Conservation (phyloP, 2,113 vertebrate species). For the Peucedramus taeniatus region DNA sequence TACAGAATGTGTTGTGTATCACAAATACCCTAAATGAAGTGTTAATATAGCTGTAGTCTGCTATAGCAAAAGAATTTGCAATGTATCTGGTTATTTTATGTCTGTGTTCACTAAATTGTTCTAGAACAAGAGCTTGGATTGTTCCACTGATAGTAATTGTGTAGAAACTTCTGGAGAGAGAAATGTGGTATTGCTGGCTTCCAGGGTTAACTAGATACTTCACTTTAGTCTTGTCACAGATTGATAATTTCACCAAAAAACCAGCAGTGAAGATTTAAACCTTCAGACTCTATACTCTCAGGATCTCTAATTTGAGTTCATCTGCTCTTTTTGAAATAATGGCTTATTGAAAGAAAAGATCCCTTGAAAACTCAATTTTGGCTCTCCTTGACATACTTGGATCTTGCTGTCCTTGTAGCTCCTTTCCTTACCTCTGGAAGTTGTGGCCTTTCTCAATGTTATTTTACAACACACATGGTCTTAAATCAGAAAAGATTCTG, state of each 20-base stretch:
- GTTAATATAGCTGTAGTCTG: not conserved
- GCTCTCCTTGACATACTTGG: not conserved
- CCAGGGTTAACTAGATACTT: not conserved
- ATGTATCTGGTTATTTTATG: not conserved
- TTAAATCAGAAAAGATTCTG: not conserved
- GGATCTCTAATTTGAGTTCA: not conserved
- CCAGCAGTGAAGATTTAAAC: not conserved
- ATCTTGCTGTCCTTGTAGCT: not conserved
- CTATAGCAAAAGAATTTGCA: not conserved
- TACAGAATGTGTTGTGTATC: not conserved
- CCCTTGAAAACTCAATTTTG: not conserved
- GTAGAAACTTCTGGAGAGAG: not conserved
- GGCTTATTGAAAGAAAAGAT: not conserved
- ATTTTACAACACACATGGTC: rapidly evolving
- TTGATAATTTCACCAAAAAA: not conserved
- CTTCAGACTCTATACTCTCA: not conserved
- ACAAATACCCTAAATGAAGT: not conserved
- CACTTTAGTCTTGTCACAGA: not conserved
- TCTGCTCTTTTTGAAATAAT: not conserved
- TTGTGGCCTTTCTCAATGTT: not conserved
- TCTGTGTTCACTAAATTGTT: not conserved
- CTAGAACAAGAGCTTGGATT: not conserved
- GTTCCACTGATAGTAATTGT: not conserved
- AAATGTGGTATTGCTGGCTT: not conserved
- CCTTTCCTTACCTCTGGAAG: not conserved